These are phyloP conservation scores for Thymelicus acteon DNA, from an alignment of 2,888 invertebrate species.

Conservation along the genomic window DNA sequence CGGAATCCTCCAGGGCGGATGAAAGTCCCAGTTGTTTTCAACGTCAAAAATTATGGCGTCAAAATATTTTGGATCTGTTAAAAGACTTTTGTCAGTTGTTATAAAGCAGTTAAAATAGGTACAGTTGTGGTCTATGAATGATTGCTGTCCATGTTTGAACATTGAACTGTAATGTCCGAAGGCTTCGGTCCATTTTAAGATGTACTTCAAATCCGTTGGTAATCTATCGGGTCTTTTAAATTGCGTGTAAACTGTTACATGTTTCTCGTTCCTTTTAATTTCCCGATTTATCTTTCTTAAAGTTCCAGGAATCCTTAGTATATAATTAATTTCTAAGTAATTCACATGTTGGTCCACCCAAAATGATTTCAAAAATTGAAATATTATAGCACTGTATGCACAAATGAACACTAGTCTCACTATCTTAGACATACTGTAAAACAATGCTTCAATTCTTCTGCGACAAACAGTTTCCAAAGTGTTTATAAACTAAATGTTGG, in stretches of 20 bases:
- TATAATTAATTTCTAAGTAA: conserved; percentile 58
- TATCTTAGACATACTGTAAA: conserved; percentile 58
- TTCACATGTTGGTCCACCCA: conserved; percentile 45
- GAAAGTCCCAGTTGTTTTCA: conserved; percentile 61
- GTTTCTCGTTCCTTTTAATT: conserved; percentile 48
- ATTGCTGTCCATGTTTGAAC: conserved; percentile 55
- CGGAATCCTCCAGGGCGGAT: conserved; percentile 56
- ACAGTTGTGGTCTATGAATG: conserved; percentile 63
- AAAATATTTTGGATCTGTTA: conserved; percentile 62
- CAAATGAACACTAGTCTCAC: conserved; percentile 53
- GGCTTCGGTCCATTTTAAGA: conserved; percentile 60
- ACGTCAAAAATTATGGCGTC: conserved; percentile 84
- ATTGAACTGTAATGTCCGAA: conserved; percentile 51
- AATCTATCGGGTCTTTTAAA: conserved; percentile 54
- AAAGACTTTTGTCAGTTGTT: conserved; percentile 58
- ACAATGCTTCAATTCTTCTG: neutral
- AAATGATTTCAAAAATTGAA: conserved; percentile 54
- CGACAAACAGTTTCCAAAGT: neutral
- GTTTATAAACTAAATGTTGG: conserved; percentile 27
- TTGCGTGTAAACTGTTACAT: conserved; percentile 46
- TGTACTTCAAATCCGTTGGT: conserved; percentile 63
- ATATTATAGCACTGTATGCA: conserved; percentile 53
- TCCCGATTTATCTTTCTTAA: conserved; percentile 50
- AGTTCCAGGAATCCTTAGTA: conserved; percentile 45
- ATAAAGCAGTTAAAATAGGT: conserved; percentile 73